Conservation (phyloP, 1,140 invertebrate species). For the Goniozus legneri region DNA sequence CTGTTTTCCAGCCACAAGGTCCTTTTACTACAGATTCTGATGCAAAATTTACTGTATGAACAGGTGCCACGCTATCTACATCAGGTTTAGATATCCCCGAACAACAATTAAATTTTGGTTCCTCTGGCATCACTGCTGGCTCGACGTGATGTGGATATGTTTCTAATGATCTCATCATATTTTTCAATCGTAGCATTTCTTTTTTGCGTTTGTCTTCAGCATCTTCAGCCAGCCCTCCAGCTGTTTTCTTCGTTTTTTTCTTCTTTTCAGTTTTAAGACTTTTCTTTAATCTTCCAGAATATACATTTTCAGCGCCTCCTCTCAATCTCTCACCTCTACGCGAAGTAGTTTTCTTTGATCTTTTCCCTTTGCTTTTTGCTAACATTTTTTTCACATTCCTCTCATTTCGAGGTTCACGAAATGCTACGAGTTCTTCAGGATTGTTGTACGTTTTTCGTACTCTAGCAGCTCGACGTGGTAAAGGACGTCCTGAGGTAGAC, state of each 20-base stretch:
- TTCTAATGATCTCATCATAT: conserved; percentile 4
- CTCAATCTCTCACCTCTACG: background rate
- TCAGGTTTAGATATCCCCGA: background rate
- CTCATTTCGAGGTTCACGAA: background rate
- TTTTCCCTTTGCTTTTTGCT: background rate
- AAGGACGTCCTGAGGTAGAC: background rate
- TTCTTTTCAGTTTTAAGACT: background rate
- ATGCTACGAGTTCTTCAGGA: background rate
- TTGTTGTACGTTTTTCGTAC: background rate
- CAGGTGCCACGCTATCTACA: background rate
- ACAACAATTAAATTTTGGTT: conserved; percentile 3
- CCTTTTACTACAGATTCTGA: conserved; percentile 1
- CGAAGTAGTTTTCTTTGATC: background rate
- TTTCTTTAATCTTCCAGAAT: background rate
- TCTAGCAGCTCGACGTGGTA: background rate
- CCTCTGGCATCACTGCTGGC: conserved; percentile 12
- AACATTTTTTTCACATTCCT: background rate
- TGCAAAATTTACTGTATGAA: background rate
- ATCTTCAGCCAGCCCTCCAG: background rate
- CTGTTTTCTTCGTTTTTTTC: conserved; percentile 1
- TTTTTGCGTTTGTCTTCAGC: background rate
- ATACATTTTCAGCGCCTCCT: background rate
- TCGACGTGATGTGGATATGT: conserved; percentile 7
- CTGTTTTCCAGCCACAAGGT: conserved; percentile 27
- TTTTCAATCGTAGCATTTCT: conserved; percentile 15